These are phyloP conservation scores for Drosophila paulistorum DNA, from an alignment of 1,140 invertebrate genomes.

Conservation along the genomic window DNA sequence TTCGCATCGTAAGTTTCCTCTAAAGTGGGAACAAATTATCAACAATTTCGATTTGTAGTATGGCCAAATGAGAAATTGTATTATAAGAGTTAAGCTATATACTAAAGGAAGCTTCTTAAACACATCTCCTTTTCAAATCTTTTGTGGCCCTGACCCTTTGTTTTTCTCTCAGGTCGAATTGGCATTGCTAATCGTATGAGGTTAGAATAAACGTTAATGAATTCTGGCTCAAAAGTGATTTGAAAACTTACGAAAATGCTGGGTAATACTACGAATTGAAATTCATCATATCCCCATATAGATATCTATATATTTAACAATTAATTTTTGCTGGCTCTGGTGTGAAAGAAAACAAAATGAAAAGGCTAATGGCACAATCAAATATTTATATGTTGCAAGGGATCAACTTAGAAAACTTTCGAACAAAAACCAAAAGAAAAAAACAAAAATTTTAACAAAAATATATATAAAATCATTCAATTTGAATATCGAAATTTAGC, in stretches of 20 bases:
- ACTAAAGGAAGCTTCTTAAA: no score
- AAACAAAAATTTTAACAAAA: constrained; percentile 15
- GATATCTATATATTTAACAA: constrained; percentile 8
- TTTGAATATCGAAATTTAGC: constrained; percentile 41
- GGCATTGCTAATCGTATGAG: no score
- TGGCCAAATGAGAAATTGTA: not conserved
- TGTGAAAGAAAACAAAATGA: constrained; percentile 17
- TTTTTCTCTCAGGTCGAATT: no score
- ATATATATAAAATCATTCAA: not conserved
- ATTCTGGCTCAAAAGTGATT: no score
- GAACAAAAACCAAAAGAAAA: constrained; percentile 51
- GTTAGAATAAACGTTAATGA: no score
- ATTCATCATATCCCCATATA: not conserved
- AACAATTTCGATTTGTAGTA: constrained; percentile 1
- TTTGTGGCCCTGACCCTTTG: no score
- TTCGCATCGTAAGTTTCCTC: constrained; percentile 4
- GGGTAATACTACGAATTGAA: not conserved
- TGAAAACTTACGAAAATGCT: no score
- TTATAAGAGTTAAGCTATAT: no score
- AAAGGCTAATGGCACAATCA: constrained; percentile 76
- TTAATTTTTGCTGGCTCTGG: constrained; percentile 7
- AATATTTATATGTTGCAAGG: constrained; percentile 68
- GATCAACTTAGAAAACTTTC: constrained; percentile 76
- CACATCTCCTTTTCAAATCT: no score
- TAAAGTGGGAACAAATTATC: not conserved